Base-by-base conservation (phyloP, 1,140 invertebrate species). In the Sitobion miscanthi region DNA sequence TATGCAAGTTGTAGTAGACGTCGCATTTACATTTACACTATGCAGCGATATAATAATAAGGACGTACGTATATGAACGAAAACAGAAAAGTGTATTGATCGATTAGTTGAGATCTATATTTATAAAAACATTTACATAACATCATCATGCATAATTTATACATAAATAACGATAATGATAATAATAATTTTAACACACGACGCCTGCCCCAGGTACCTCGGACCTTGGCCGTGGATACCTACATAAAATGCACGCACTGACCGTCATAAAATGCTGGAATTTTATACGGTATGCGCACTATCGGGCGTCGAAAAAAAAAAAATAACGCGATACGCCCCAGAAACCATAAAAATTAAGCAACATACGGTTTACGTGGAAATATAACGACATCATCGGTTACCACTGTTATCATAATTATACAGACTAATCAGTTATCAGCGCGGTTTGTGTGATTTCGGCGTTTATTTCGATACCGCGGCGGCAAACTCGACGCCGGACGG, bases 271-370 rank as follows among this genome's bases (percentile, higher is more conserved):
- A 49, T 86, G 49, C 4, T 47, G 23, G 23, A 86, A 47, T 86
- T 86, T 45, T 86, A 86, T 49, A 49, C 38, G 25, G 25, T n/a
- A 38, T 23, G n/a, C 17, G 14, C 62, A 77, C n/a, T 69, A 77
- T 77, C 2, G 49, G 25, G 62, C 14, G 42, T 45, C 42, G 30
- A n/a, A 47, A 86, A 86, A 35, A 35, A 35, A 86, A 86, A 86
- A 86, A 85, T 77, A 85, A 85, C 3, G 38, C 1, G 42, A 85
- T 42, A 45, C 23, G 23, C 42, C 38, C 85, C 23, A 86, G 45
- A 86, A 86, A 86, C 45, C 85, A 86, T 86, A 86, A 86, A 86
- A 86, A 47, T 45, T 86, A 86, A 25, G 42, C 45, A n/a, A 42
- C 62, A 77, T 85, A 85, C 38, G 82, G 82, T 83, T 45, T 85